Percentiles rank a stretch among this genome's conserved stretches.
phyloP scores from a whole-genome alignment of 2,888 invertebrate genomes.

The Epicampocera succincta region DNA sequence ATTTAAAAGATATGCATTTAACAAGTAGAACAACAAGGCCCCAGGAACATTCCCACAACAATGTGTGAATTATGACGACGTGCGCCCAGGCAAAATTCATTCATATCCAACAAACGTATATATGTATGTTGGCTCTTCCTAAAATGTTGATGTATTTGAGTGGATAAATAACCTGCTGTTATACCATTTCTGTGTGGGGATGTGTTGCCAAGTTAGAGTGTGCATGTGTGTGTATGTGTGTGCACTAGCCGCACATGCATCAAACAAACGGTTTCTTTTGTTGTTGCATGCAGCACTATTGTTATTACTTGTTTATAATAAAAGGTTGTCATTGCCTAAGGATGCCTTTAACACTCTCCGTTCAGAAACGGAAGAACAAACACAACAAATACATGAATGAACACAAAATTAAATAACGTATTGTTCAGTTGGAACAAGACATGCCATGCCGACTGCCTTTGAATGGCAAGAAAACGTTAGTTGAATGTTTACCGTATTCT shows the following conservation, averaged over 20 bases:
- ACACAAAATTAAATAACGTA: slow-evolving; percentile 25
- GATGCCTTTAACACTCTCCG: slow-evolving; percentile 62
- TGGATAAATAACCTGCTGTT: slow-evolving; percentile 6
- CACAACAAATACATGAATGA: slow-evolving; percentile 36
- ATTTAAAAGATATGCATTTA: slow-evolving; percentile 23
- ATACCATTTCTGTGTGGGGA: background rate
- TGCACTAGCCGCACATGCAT: slow-evolving; percentile 36
- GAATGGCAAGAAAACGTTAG: slow-evolving; percentile 12
- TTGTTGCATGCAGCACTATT: slow-evolving; percentile 30
- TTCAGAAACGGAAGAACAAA: slow-evolving; percentile 40
- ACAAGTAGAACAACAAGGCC: slow-evolving; percentile 26
- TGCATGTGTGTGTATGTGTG: too few species aligned
- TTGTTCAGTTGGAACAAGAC: slow-evolving; percentile 17
- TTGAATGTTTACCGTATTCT: slow-evolving; percentile 42
- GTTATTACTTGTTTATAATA: slow-evolving; percentile 44
- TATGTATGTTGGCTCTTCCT: background rate
- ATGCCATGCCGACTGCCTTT: slow-evolving; percentile 7
- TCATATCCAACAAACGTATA: slow-evolving; percentile 19
- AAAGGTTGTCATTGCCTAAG: slow-evolving; percentile 63
- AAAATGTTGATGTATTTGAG: slow-evolving; percentile 6
- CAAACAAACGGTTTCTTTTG: slow-evolving; percentile 41
- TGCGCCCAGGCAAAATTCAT: slow-evolving; percentile 29
- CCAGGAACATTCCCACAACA: slow-evolving; percentile 54
- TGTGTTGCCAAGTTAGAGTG: background rate
- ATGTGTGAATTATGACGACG: slow-evolving; percentile 52